Base-by-base conservation (phyloP, 2,888 invertebrate species). In the Aplocera efformata region DNA sequence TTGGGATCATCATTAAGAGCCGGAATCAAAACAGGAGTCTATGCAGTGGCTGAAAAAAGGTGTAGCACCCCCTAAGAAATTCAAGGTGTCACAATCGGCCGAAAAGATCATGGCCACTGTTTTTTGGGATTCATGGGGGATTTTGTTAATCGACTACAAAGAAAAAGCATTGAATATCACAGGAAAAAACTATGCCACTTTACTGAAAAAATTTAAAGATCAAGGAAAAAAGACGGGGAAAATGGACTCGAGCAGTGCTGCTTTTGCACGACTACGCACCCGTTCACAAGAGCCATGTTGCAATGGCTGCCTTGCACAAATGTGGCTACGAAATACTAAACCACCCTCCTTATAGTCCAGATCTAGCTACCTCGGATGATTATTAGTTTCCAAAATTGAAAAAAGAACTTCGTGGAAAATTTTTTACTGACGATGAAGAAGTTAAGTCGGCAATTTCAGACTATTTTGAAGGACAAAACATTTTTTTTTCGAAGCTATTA, bases 101-200 rank as follows among this genome's bases (percentile, higher is more conserved):
- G 35, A 89, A 97, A 98, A 53, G 36, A 23, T 58, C n/a, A 55
- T 53, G 50, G 50, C 47, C 7, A 47, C 35, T 6, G 13, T 39
- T 10, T 50, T 58, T 48, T 27, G 36, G 39, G 23, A 39, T n/a
- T 9, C 25, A 9, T 37, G 43, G 10, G 41, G 11, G 6, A 27
- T 32, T 4, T 27, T 27, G 10, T 13, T 36, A 13, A 40, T 32
- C 13, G 43, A 38, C 6, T 38, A 30, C 17, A 43, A 32, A 28
- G 22, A 45, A 32, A 44, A 36, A 9, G 39, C 34, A 9, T 8
- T 26, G 3, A 38, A 20, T 7, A 46, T 38, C 9, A 46, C 30
- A 3, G 41, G 25, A 28, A 28, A 22, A 37, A 23, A 32, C 9
- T 33, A 41, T 31, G 31, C 41, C 9, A 37, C 1, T 11, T 8